Conservation (phyloP, 2,888 invertebrate genomes). For the Mantis religiosa region DNA sequence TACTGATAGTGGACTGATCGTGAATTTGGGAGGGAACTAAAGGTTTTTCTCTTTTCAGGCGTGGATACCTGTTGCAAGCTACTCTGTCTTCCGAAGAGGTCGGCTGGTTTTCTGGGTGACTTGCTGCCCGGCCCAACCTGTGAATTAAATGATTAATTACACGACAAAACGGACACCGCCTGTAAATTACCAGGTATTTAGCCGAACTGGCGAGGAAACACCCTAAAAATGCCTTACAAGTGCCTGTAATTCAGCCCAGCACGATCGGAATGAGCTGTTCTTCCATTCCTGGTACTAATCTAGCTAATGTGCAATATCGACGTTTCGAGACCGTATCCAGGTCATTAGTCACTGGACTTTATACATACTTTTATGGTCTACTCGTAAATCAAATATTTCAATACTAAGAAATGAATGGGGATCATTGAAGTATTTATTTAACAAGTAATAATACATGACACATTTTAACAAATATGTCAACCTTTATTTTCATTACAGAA, state of each 20-base stretch:
- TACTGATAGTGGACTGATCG: background rate
- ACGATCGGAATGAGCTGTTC: background rate
- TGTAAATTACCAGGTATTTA: background rate
- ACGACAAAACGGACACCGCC: background rate
- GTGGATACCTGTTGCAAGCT: background rate
- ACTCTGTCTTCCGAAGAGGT: background rate
- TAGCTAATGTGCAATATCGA: background rate
- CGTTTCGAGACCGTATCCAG: background rate
- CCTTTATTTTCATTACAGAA: no score
- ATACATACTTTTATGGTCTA: background rate
- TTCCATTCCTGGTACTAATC: background rate
- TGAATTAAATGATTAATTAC: background rate
- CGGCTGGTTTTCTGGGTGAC: background rate
- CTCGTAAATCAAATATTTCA: no score
- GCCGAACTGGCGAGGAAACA: background rate
- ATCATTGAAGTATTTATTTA: no score
- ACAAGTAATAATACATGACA: no score
- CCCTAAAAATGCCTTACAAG: background rate
- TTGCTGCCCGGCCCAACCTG: background rate
- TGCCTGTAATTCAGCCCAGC: background rate
- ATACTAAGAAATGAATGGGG: no score
- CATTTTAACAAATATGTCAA: no score
- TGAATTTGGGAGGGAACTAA: no score
- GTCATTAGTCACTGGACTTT: background rate
- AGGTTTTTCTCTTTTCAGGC: background rate